Conservation (phyloP, 23 tunicate genomes). For the Clavelina lepadiformis region DNA sequence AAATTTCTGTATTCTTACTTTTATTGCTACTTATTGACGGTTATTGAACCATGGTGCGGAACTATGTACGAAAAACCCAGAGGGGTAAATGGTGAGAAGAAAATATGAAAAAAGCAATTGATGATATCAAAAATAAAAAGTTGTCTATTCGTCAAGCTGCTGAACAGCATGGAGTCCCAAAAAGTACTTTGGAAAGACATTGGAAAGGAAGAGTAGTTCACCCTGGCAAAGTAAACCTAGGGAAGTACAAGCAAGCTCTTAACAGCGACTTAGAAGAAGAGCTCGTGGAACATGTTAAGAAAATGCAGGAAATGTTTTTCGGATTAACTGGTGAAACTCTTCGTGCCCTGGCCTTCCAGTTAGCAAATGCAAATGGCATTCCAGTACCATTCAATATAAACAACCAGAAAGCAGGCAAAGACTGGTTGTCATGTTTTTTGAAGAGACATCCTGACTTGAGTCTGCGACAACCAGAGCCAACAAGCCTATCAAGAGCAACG, state of each 20-base stretch:
- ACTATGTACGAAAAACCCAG: conserved; percentile 13
- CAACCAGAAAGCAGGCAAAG: conserved; percentile 18
- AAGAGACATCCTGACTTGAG: conserved; percentile 16
- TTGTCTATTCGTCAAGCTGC: conserved; percentile 5
- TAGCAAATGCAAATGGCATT: conserved; percentile 14
- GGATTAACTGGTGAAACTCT: conserved; percentile 19
- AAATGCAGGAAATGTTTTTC: conserved; percentile 18
- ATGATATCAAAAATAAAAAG: neutral
- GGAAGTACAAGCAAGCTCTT: conserved; percentile 11
- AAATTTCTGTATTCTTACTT: too few species aligned
- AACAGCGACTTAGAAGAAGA: conserved; percentile 16
- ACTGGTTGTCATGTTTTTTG: conserved; percentile 19
- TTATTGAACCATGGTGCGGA: too few species aligned
- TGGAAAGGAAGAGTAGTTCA: conserved; percentile 6
- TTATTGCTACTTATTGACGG: too few species aligned
- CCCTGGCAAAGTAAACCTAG: conserved; percentile 9
- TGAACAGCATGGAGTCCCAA: conserved; percentile 17
- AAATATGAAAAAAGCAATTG: conserved; percentile 5
- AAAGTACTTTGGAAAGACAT: conserved; percentile 12
- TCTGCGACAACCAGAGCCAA: conserved; percentile 38
- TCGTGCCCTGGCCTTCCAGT: conserved; percentile 13
- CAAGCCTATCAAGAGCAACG: conserved; percentile 35
- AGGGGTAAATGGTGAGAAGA: conserved; percentile 7
- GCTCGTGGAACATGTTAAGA: conserved; percentile 10
- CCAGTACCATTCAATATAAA: conserved; percentile 4